Evolutionary conservation across 2,113 vertebrate genomes (phyloP), one percentile per base, ranked within the genome.

Genomic region (Ramphastos sulfuratus): DNA sequence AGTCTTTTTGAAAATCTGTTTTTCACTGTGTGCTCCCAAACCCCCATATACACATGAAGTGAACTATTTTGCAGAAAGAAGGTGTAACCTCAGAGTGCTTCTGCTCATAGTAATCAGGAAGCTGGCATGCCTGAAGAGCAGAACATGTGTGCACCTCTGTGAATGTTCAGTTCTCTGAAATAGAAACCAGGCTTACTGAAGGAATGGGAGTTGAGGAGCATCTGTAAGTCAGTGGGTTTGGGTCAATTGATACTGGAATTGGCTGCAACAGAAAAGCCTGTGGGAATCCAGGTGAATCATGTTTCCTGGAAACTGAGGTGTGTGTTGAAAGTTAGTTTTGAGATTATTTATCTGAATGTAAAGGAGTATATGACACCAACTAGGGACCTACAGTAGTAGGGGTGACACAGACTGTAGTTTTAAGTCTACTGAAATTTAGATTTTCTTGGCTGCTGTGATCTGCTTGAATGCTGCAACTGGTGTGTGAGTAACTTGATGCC

Each of bases 311-410:
- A 89, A 63, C 67, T 72, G 69, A 95, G 42, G 86, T 91, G 23
- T 74, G 33, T 92, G 84, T 94, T 96, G 89, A 93, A 96, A 96
- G 92, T 95, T 96, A 95, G 82, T 92, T 95, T 94, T 95, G 67
- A 95, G 84, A 72, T 96, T 94, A 82, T 94, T 96, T 96, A 76
- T 91, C 61, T 92, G 78, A 92, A 91, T 93, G 82, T 83, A 91
- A 92, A 95, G 67, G 78, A 82, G 46, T 87, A 94, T 89, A 60
- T 89, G 94, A 91, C 75, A 95, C 91, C 91, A 85, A 0, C 89
- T 65, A 63, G 95, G 82, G 86, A 92, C 48, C 90, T 96, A 67
- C 1, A 72, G 58, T 92, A 82, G 71, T 70, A 85, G 52, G 46
- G 25, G 58, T 60, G 84, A 56, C 39, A 52, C 37, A 63, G 56